Conservation (phyloP, 1,140 invertebrate species). For the Xylocopa sonorina region DNA sequence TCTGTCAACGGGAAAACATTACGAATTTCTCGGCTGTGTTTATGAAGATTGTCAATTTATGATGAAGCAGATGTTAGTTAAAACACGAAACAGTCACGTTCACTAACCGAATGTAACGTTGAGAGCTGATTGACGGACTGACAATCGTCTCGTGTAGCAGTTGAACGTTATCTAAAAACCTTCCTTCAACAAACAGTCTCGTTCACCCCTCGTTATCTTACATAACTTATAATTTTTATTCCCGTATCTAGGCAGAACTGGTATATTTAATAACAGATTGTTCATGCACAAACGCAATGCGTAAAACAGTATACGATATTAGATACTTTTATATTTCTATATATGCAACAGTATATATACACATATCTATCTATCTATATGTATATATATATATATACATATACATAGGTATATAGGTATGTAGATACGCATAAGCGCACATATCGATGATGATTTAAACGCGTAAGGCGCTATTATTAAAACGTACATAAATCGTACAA, state of each 20-base stretch:
- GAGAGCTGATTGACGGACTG: background rate
- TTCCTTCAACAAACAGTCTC: slow-evolving; percentile 6
- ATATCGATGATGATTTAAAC: background rate
- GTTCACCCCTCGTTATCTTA: slow-evolving; percentile 24
- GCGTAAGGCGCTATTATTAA: background rate
- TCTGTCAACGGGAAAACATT: slow-evolving; percentile 14
- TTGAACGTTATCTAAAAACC: slow-evolving; percentile 30
- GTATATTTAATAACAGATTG: slow-evolving; percentile 20
- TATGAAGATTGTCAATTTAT: background rate
- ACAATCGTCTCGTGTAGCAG: background rate
- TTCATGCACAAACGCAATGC: slow-evolving; percentile 38
- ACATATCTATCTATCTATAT: background rate
- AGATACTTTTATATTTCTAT: slow-evolving; percentile 22
- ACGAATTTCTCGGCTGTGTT: background rate
- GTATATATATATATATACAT: background rate
- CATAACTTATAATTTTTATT: slow-evolving; percentile 10
- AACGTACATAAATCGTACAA: background rate
- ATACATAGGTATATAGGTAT: too few species aligned
- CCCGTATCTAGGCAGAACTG: background rate
- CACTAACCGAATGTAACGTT: background rate
- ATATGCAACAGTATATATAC: background rate
- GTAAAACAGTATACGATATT: slow-evolving; percentile 36
- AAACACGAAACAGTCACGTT: background rate
- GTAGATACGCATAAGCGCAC: background rate
- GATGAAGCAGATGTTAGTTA: background rate